A percentile compares a stretch with the other conserved stretches of the same genome.
These are phyloP conservation scores for Aspidoscelis tigris DNA, from an alignment of 2,113 vertebrate genomes.

Conservation along the genomic window DNA sequence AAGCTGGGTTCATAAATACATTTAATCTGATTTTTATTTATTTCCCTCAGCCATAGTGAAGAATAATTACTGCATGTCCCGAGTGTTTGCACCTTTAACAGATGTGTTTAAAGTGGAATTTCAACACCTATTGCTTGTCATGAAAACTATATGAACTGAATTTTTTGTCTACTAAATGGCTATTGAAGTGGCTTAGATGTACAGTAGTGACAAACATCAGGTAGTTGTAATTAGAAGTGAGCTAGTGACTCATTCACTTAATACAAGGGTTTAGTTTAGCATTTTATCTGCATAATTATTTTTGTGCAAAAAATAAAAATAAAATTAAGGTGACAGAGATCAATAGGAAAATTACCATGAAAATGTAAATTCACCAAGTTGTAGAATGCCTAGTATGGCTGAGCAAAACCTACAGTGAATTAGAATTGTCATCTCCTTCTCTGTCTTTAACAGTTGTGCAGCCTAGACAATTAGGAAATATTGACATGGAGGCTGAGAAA, in stretches of 20 bases:
- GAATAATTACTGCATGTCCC: neutral
- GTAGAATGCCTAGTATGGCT: neutral
- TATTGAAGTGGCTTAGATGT: too few species aligned
- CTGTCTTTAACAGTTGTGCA: neutral
- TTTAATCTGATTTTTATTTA: neutral
- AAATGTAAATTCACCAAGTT: neutral
- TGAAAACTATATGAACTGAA: too few species aligned
- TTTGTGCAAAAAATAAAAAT: neutral
- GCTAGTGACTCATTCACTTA: neutral
- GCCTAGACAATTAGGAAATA: neutral
- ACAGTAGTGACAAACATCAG: neutral
- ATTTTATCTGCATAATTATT: neutral
- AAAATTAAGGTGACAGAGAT: neutral
- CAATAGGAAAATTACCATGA: too few species aligned
- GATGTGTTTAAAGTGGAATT: too few species aligned
- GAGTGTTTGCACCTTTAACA: too few species aligned
- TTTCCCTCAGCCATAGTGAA: neutral
- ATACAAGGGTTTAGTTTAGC: neutral
- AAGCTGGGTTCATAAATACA: neutral
- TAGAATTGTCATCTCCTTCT: neutral
- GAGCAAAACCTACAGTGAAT: neutral
- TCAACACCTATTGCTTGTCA: too few species aligned
- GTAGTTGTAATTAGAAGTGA: neutral
- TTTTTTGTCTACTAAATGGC: too few species aligned
- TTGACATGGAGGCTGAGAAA: neutral